Evolutionary conservation across 2,113 vertebrate species (phyloP).

Genomic region (Zosterops borbonicus): DNA sequence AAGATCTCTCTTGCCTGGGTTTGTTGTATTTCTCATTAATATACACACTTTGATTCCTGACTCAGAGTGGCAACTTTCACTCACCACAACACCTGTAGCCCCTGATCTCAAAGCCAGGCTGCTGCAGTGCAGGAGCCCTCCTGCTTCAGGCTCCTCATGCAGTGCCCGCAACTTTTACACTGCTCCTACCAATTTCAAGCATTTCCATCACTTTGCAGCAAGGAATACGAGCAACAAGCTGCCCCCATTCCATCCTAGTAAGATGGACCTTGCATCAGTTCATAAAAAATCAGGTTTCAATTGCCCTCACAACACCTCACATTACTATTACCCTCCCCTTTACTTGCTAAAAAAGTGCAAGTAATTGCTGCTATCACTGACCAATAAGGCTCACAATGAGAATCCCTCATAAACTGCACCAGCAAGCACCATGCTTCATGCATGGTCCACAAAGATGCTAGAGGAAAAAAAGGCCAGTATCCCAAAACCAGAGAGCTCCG

Average conservation of each 20-base stretch:
- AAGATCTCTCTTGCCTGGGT: background rate
- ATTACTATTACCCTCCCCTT: background rate
- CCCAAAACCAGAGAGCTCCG: background rate
- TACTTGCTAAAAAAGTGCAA: background rate
- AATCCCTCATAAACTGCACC: background rate
- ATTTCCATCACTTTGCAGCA: background rate
- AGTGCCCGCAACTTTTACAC: background rate
- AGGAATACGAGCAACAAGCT: background rate
- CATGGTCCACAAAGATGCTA: background rate
- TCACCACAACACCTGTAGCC: background rate
- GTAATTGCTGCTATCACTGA: background rate
- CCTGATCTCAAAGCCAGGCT: accelerated
- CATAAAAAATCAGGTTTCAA: background rate
- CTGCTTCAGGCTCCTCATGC: background rate
- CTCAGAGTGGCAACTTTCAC: background rate
- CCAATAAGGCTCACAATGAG: background rate
- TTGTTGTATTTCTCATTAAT: background rate
- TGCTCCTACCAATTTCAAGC: background rate
- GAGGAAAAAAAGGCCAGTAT: background rate
- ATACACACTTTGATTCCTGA: background rate
- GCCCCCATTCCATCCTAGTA: background rate
- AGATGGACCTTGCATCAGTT: background rate
- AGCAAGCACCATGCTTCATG: background rate
- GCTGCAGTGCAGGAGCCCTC: background rate
- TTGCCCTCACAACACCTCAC: background rate